Conservation (phyloP, 2,797 vertebrate species). For the Myotis planiceps region DNA sequence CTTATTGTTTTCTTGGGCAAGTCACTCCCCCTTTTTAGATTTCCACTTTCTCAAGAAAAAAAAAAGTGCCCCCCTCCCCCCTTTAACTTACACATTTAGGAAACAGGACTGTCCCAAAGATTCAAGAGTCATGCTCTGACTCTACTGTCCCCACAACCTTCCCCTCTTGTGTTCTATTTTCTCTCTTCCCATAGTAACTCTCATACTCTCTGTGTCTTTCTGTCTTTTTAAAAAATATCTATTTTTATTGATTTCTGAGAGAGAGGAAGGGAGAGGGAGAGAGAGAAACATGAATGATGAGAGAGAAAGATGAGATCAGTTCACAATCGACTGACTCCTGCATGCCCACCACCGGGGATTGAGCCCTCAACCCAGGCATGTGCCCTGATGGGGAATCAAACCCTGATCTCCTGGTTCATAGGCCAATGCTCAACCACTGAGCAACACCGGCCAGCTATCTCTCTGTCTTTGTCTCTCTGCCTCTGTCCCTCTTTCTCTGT, state of each 20-base stretch:
- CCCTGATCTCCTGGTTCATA: no score
- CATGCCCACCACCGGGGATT: no score
- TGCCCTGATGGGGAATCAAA: no score
- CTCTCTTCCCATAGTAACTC: not conserved
- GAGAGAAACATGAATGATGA: no score
- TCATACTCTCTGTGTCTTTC: not conserved
- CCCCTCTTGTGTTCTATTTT: not conserved
- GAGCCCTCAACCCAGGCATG: no score
- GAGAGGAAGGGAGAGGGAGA: no score
- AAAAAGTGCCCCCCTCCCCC: not conserved
- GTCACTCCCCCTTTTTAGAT: not conserved
- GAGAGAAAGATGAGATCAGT: no score
- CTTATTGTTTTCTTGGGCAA: not conserved
- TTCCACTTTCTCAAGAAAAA: not conserved
- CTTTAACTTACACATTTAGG: not conserved
- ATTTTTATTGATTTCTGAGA: no score
- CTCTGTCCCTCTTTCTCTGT: not conserved
- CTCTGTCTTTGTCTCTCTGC: not conserved
- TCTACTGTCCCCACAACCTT: not conserved
- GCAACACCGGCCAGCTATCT: no score
- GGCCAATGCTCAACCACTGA: no score
- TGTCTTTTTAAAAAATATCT: not conserved
- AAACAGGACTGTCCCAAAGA: not conserved
- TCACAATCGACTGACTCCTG: no score
- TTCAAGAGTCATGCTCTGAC: not conserved